Evolutionary conservation across 2,797 vertebrate genomes (phyloP).

Genomic region (Zalophus californianus): DNA sequence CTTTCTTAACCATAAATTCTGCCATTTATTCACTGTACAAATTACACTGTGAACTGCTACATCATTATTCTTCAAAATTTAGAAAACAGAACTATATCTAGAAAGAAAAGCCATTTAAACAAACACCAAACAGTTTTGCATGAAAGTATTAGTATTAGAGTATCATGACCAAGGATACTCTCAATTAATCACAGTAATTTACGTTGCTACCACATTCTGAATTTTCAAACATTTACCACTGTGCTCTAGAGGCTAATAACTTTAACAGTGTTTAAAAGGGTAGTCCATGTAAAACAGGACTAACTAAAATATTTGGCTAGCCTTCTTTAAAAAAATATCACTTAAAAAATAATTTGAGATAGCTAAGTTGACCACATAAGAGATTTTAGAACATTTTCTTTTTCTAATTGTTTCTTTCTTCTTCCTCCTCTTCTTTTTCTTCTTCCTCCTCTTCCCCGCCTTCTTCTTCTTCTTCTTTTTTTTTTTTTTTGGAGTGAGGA

Average conservation of each 20-base stretch:
- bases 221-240: not conserved
- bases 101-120: conserved; percentile 27
- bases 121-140: conserved; percentile 11
- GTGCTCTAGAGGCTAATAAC: not conserved
- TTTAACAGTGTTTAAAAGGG: not conserved
- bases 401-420: not conserved
- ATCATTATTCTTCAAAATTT: not conserved
- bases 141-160: not conserved
- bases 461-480: not conserved
- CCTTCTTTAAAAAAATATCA: not conserved
- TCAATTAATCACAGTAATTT: not conserved
- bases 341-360: conserved; percentile 22
- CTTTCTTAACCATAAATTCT: not conserved
- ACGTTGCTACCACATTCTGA: not conserved
- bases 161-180: not conserved
- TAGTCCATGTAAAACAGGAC: not conserved
- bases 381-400: conserved; percentile 5
- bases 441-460: not conserved
- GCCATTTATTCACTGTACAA: not conserved
- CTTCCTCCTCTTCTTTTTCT: not conserved
- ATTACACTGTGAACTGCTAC: not conserved
- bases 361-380: not conserved
- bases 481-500: not conserved
- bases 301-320: not conserved
- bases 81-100: not conserved